These are phyloP conservation scores for Oryzias celebensis DNA, from an alignment of 2,113 vertebrate species.

Conservation along the genomic window DNA sequence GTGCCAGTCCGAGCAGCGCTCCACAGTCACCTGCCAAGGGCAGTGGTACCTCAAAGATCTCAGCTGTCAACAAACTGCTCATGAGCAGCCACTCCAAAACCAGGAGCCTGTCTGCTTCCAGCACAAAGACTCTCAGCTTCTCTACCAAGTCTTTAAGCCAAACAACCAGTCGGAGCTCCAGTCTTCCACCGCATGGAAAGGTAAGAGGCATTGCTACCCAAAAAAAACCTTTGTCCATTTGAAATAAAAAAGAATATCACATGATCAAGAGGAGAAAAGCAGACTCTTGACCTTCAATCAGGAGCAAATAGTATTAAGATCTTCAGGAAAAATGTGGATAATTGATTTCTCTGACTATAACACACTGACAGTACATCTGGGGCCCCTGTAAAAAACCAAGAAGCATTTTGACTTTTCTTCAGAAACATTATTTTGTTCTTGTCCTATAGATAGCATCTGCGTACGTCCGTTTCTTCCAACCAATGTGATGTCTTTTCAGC, in stretches of 20 bases:
- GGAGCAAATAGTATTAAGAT: too few relatives aligned
- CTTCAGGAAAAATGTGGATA: too few relatives aligned
- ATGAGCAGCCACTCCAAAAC: constrained; percentile 91
- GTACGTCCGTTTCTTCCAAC: neutral
- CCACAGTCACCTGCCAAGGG: constrained; percentile 85
- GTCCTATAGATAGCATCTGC: too few relatives aligned
- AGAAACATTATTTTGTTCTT: too few relatives aligned
- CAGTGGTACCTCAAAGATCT: constrained; percentile 87
- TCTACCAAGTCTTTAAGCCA: constrained; percentile 96
- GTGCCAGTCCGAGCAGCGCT: constrained; percentile 55
- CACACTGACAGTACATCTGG: too few relatives aligned
- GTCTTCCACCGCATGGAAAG: constrained; percentile 85
- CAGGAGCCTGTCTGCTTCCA: constrained; percentile 87
- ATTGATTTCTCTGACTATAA: too few relatives aligned
- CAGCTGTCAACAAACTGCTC: constrained; percentile 93
- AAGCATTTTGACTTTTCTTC: too few relatives aligned
- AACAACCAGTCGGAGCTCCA: constrained; percentile 86
- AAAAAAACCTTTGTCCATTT: neutral
- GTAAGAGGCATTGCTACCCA: constrained; percentile 43
- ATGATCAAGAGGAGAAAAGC: too few relatives aligned
- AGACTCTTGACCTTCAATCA: too few relatives aligned
- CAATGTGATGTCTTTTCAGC: constrained; percentile 30
- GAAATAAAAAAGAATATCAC: neutral
- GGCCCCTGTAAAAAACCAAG: too few relatives aligned
- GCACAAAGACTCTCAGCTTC: constrained; percentile 94